Evolutionary conservation across 2,797 vertebrate species (phyloP), one percentile per base, ranked within the genome.

Genomic region (Threskiornis aethiopicus): DNA sequence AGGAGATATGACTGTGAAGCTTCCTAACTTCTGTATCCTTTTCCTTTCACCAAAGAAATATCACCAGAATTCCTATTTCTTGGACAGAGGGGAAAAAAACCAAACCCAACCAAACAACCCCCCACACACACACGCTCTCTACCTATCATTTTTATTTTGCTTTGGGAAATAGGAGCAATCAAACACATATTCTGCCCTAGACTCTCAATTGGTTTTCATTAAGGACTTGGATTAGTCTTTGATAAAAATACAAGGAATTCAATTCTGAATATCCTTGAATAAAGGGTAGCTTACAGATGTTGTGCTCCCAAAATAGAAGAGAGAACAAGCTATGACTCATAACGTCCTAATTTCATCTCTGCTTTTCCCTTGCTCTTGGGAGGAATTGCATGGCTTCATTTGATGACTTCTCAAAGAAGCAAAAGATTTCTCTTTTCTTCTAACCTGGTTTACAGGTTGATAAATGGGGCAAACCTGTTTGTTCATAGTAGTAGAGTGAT

Each of bases 241-340:
- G 54, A 62, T 90, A 86, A 92, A 94, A 84, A 90, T 54, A 58
- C 9, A 79, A 33, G 31, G 15, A 84, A 75, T 67, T 86, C 2
- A 88, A 4, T 88, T 95, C 69, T 81, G 37, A 84, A 71, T 94
- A 86, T 46, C 69, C 80, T 91, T 96, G 83, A 87, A 85, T 79
- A 91, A 91, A 78, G 58, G 39, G 42, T 88, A 84, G 19, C 35
- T 87, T 90, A 78, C 73, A 89, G 73, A 88, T 93, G 69, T 77
- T 95, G 59, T 91, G 31, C 16, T 90, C 90, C 72, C 13, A 66
- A 91, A 95, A 89, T 67, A 95, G 83, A 91, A 75, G 21, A 75
- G 18, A 76, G 70, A 91, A 90, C 57, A 90, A 90, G 35, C 31
- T 87, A 61, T 94, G 83, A 95, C 70, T 96, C 84, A 92, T 86